A percentile compares a stretch with the other conserved stretches of the same genome.
Evolutionary conservation across 2,113 vertebrate genomes (phyloP).

Genomic region (Marmota monax): DNA sequence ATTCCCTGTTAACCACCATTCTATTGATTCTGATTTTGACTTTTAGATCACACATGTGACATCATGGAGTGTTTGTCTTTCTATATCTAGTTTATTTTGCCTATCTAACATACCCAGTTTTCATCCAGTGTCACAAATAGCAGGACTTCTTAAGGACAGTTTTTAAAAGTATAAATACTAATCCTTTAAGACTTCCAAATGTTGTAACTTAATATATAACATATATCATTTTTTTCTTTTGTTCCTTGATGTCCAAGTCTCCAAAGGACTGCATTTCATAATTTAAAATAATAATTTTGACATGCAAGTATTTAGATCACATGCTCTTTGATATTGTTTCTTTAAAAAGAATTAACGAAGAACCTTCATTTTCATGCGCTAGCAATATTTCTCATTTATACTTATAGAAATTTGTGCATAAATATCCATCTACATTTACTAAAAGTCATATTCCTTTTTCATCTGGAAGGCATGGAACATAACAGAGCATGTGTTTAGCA

Average conservation of each 20-base stretch:
- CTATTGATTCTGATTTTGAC: neutral
- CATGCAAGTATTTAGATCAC: neutral
- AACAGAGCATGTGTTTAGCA: slow-evolving; percentile 64
- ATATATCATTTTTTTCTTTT: neutral
- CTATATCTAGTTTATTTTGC: neutral
- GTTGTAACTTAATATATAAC: neutral
- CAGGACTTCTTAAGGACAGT: neutral
- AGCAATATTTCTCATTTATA: neutral
- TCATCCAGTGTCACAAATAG: neutral
- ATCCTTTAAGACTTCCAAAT: neutral
- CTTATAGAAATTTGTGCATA: slow-evolving; percentile 9
- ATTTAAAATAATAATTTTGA: slow-evolving; percentile 19
- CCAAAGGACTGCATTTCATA: neutral
- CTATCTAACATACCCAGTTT: neutral
- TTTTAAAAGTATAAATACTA: neutral
- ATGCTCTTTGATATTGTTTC: neutral
- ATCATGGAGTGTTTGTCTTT: neutral
- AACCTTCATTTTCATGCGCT: neutral
- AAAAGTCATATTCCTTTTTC: slow-evolving; percentile 12
- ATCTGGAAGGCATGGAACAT: slow-evolving; percentile 45
- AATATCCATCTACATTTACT: slow-evolving; percentile 1
- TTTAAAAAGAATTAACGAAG: neutral
- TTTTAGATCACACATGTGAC: neutral
- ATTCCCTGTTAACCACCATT: neutral
- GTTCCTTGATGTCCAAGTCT: neutral